A percentile compares a stretch with the other conserved stretches of the same genome.
phyloP scores from a whole-genome alignment of 2,888 invertebrate species.

The Endotricha flammealis region DNA sequence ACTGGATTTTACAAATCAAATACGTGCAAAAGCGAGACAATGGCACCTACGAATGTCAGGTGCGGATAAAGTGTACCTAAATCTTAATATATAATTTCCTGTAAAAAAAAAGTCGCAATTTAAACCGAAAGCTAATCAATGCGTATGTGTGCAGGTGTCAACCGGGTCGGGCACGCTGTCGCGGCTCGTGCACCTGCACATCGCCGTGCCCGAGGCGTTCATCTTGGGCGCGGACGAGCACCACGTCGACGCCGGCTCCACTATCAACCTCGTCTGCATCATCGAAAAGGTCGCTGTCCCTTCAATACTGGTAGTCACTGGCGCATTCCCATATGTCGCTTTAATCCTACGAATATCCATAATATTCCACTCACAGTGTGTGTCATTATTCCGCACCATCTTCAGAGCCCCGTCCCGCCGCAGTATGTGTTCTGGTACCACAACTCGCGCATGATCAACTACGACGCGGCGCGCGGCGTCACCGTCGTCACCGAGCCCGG shows the following conservation, averaged over 20 bases:
- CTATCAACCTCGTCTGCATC: constrained; percentile 93
- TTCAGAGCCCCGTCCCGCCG: constrained; percentile 94
- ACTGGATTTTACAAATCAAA: constrained; percentile 95
- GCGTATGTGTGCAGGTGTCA: constrained; percentile 84
- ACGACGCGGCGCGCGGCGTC: constrained; percentile 90
- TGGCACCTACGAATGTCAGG: constrained; percentile 95
- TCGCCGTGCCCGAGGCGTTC: constrained; percentile 93
- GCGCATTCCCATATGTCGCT: too few species aligned
- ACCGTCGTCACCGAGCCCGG: constrained; percentile 91
- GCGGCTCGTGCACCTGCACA: constrained; percentile 91
- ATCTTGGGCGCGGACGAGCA: constrained; percentile 92
- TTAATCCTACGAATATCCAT: too few species aligned
- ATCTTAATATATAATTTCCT: too few species aligned
- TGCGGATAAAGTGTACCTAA: constrained; percentile 35
- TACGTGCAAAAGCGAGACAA: constrained; percentile 94
- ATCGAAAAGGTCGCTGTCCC: constrained; percentile 86
- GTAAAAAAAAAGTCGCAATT: too few species aligned
- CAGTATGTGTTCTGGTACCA: constrained; percentile 98
- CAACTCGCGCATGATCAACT: constrained; percentile 96
- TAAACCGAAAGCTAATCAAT: constrained; percentile 19
- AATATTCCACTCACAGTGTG: too few species aligned
- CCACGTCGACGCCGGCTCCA: constrained; percentile 93
- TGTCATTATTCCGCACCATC: constrained; percentile 35
- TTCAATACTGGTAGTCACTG: background rate
- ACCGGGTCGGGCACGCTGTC: constrained; percentile 90